Evolutionary conservation across 2,888 invertebrate genomes (phyloP).

Genomic region (Onchidella celtica): DNA sequence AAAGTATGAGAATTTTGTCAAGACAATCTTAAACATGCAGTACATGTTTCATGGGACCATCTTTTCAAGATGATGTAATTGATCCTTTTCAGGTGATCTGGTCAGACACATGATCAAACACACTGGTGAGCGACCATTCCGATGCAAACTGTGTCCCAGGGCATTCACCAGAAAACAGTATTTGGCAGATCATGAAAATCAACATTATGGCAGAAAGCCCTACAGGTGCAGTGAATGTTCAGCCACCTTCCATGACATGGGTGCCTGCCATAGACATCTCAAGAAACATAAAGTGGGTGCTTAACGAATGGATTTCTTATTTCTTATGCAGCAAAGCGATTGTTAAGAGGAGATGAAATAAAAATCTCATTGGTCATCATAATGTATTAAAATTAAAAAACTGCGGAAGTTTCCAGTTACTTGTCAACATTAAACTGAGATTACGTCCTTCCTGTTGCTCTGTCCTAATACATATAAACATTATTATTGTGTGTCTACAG

Average conservation of each 20-base stretch:
- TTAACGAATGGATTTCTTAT: not conserved
- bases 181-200: slow-evolving; percentile 80
- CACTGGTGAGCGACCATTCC: slow-evolving; percentile 78
- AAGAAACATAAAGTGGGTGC: slow-evolving; percentile 63
- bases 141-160: slow-evolving; percentile 78
- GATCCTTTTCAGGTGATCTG: slow-evolving; percentile 77
- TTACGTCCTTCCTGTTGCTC: too few relatives aligned
- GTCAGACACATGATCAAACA: slow-evolving; percentile 78
- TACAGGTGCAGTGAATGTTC: slow-evolving; percentile 77
- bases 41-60: too few relatives aligned
- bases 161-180: slow-evolving; percentile 80
- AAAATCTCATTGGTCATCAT: not conserved
- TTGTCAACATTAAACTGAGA: too few relatives aligned
- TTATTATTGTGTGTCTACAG: too few relatives aligned
- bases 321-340: not conserved
- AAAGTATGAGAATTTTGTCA: too few relatives aligned
- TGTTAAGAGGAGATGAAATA: not conserved
- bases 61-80: too few relatives aligned
- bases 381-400: not conserved
- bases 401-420: not conserved
- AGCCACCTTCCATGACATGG: slow-evolving; percentile 73
- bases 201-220: slow-evolving; percentile 78
- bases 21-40: too few relatives aligned
- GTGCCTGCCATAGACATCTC: slow-evolving; percentile 74
- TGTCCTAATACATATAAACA: too few relatives aligned